Evolutionary conservation across 2,113 vertebrate genomes (phyloP), one percentile per base, ranked within the genome.

Genomic region (Ictidomys tridecemlineatus): DNA sequence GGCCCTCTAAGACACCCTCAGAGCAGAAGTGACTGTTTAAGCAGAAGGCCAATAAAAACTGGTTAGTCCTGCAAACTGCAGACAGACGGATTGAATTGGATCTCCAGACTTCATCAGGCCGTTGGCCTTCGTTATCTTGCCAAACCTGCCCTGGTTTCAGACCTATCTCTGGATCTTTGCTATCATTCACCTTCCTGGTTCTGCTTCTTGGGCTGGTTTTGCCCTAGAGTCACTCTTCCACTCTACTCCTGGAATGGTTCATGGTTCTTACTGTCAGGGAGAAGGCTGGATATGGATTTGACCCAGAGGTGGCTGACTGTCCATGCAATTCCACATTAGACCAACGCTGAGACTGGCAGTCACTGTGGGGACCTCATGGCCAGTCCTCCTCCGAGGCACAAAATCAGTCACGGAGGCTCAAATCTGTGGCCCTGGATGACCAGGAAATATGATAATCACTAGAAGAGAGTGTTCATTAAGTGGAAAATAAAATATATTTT

Each of bases 401-500:
- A 24, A 51, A 58, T 24, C 42, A 63, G 18, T 18, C 2, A 48
- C 5, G 4, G 34, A 37, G 18, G 63, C 72, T 17, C 20, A 89
- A 6, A 12, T 22, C 16, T n/a, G 16, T 16, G 24, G 24, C 26
- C 32, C 61, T 69, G 11, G 56, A 12, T 88, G 48, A 73, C 26
- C 61, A 69, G 48, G 30, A 30, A 82, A 28, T 8, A 0, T 34
- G 63, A 88, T 17, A 65, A 76, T 93, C 79, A 85, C 42, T 48
- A 48, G 16, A 1, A 67, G 30, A 34, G 1, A 73, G 1, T 91
- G 28, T 82, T 73, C 74, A 83, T 91, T 93, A 69, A 85, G 32
- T 45, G 65, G 74, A 83, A 20, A 65, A 78, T 53, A 93, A 39
- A 87, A 70, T 48, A 69, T 2, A 16, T 78, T 95, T 86, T 51